Evolutionary conservation across 2,888 invertebrate genomes (phyloP).

Genomic region (Zygothrica quintamaculata): DNA sequence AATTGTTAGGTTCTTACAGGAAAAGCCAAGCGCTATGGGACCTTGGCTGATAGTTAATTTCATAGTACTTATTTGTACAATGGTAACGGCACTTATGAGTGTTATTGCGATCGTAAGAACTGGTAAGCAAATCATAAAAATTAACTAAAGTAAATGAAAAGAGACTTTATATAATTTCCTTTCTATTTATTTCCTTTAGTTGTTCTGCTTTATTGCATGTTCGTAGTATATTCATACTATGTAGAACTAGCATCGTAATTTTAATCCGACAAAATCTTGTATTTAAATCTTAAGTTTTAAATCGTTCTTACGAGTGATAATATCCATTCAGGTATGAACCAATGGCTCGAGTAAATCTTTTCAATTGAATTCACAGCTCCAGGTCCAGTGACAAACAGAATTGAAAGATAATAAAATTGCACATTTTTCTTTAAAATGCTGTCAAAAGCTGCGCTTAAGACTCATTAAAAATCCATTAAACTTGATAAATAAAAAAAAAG

Average conservation of each 20-base stretch:
- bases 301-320: too few relatives aligned
- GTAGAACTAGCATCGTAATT: too few relatives aligned
- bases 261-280: too few relatives aligned
- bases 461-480: conserved; percentile 78
- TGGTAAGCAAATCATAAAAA: conserved; percentile 17
- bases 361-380: too few relatives aligned
- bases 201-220: conserved; percentile 24
- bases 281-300: too few relatives aligned
- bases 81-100: conserved; percentile 34
- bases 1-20: conserved; percentile 2
- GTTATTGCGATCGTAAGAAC: conserved; percentile 5
- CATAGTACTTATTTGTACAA: conserved; percentile 30
- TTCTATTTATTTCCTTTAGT: conserved; percentile 8
- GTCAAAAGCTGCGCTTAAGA: conserved; percentile 73
- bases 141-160: too few relatives aligned
- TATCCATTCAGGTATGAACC: not conserved
- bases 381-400: too few relatives aligned
- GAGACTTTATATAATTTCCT: too few relatives aligned
- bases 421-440: conserved; percentile 64
- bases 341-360: not conserved
- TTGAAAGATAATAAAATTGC: conserved; percentile 71
- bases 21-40: conserved; percentile 15
- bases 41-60: conserved; percentile 42
- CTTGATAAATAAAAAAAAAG: conserved; percentile 67
- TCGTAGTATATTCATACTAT: conserved; percentile 42